Percentiles rank a stretch among this genome's conserved stretches.
Conservation (phyloP, 1,140 invertebrate genomes). For the Bicyclus anynana region DNA sequence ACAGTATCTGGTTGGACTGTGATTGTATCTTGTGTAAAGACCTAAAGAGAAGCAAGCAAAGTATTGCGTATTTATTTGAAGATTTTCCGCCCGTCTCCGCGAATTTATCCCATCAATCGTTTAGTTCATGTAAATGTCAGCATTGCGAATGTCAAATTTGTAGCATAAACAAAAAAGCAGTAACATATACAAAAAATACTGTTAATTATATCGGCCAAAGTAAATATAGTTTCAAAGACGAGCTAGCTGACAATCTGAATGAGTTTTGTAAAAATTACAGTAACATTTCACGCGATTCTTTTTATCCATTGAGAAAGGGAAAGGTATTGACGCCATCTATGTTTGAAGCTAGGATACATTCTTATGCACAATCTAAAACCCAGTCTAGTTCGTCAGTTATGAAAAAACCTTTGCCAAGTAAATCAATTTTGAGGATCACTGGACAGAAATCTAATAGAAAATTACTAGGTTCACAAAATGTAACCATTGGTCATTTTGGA, state of each 20-base stretch:
- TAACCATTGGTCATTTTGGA: not conserved
- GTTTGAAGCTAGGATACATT: constrained; percentile 11
- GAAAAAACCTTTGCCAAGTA: not conserved
- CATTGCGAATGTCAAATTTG: constrained; percentile 35
- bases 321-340: constrained; percentile 22
- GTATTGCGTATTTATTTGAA: not conserved
- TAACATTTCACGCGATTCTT: not conserved
- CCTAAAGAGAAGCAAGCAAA: constrained; percentile 22
- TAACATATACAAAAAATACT: constrained; percentile 6
- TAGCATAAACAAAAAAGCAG: constrained; percentile 14
- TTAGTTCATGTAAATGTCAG: constrained; percentile 31
- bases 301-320: constrained; percentile 19
- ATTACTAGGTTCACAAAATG: not conserved
- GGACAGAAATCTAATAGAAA: not conserved
- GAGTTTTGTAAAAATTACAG: no score
- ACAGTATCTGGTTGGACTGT: constrained; percentile 15
- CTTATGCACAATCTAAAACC: not conserved
- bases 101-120: not conserved
- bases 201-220: not conserved
- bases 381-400: not conserved
- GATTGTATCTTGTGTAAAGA: constrained; percentile 35
- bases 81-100: not conserved
- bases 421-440: not conserved
- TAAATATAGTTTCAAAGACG: not conserved
- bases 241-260: not conserved